Conservation (phyloP, 2,797 vertebrate species). For the Clamator glandarius region DNA sequence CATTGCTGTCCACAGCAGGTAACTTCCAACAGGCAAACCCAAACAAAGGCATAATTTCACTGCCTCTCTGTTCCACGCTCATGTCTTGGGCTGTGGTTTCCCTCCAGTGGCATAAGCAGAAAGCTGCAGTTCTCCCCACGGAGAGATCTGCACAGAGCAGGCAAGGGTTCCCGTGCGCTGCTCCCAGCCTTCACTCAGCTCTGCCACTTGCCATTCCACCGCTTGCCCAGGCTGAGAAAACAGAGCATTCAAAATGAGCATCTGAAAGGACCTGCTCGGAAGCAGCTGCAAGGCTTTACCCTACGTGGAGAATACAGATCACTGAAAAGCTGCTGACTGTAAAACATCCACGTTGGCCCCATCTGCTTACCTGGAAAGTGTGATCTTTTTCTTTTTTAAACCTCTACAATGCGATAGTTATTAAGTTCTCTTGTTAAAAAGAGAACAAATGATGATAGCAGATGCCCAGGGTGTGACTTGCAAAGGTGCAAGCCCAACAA, state of each 20-base stretch:
- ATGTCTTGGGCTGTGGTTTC: background rate
- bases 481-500: background rate
- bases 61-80: background rate
- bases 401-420: background rate
- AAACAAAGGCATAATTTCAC: no score
- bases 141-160: background rate
- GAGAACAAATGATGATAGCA: background rate
- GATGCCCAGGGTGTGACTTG: background rate
- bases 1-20: no score
- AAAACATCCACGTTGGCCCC: no score
- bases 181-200: background rate
- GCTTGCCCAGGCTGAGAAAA: no score
- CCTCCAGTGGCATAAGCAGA: constrained; percentile 3
- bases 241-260: no score
- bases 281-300: no score
- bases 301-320: no score
- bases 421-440: background rate
- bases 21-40: no score
- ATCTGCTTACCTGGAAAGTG: background rate
- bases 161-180: fast-evolving
- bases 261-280: no score
- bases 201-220: no score
- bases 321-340: no score
- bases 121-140: background rate
- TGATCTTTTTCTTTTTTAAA: no score